Evolutionary conservation across 2,113 vertebrate species (phyloP).

Genomic region (Gymnorhina tibicen): DNA sequence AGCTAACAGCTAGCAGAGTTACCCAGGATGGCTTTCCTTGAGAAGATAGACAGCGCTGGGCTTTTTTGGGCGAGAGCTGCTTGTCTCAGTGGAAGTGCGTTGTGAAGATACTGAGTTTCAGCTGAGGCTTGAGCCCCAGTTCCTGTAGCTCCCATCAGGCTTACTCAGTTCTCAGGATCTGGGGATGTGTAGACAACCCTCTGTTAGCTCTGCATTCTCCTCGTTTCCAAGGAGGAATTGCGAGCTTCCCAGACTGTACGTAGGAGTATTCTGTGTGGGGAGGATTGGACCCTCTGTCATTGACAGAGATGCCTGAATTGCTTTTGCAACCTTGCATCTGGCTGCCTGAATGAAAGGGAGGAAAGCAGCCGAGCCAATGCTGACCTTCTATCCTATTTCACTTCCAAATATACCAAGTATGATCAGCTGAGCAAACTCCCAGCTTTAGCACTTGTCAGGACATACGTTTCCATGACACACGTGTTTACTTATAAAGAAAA

Average conservation of each 20-base stretch:
- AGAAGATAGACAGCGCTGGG: neutral
- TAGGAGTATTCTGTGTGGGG: conserved; percentile 26
- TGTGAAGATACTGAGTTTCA: neutral
- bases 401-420: neutral
- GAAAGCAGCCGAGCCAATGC: neutral
- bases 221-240: conserved; percentile 47
- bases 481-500: neutral
- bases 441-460: conserved; percentile 21
- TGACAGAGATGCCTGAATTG: conserved; percentile 47
- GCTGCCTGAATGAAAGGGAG: conserved; percentile 44
- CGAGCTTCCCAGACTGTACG: conserved; percentile 54
- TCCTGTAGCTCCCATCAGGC: neutral
- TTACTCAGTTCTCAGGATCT: neutral
- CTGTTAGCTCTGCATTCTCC: conserved; percentile 24
- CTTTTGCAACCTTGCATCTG: conserved; percentile 46
- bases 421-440: conserved; percentile 4
- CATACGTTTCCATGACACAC: neutral
- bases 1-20: neutral
- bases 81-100: accelerated
- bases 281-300: conserved; percentile 53
- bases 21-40: neutral
- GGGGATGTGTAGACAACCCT: neutral
- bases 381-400: conserved; percentile 20
- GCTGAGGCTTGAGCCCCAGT: neutral
- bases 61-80: neutral